Base-by-base conservation (phyloP, 2,113 vertebrate species). In the Ceyx melanurus region DNA sequence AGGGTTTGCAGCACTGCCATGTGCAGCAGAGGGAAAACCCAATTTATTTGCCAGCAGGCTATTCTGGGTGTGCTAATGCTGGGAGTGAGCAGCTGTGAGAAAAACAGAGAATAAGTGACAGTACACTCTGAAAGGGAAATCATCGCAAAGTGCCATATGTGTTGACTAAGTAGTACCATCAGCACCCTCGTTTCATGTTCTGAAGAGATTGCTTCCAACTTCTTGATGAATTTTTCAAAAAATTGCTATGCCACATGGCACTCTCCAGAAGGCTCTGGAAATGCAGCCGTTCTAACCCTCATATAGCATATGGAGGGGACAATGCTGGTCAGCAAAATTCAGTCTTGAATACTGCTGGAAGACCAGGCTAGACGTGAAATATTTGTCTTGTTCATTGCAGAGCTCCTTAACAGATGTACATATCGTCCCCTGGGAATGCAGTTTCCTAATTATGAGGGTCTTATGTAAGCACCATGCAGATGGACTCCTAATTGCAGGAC, bases 51-150 rank as follows among this genome's bases (percentile, higher is more conserved):
- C 58, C 78, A 80, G 82, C 72, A 94, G 78, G 21, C 71, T 96
- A 37, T 93, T 92, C 74, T 46, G 88, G 83, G 76, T 77, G 46
- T 57, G 62, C 94, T 80, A 91, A 71, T 53, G 6, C 88, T 92
- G 91, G 37, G 92, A 92, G 80, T 89, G 94, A 93, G 89, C 94
- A 97, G 88, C 89, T 96, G 92, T 94, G 82, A 95, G 89, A 86
- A 85, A 96, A 95, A 89, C 89, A 94, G 91, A 89, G 77, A 85
- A 40, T 37, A 86, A 95, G 91, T 91, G 85, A 73, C 68, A 95
- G 92, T 56, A 91, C 81, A 73, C 87, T 88, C 86, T 66, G 91
- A 90, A 93, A 81, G 80, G 77, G 82, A 92, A 95, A 96, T 95
- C 62, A 40, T 4, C 88, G 86, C 71, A 66, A 79, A 86, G 45